Percentiles rank a stretch among this genome's conserved stretches.
These are phyloP conservation scores for Heliothis subflexa DNA, from an alignment of 1,140 invertebrate species.

Conservation along the genomic window DNA sequence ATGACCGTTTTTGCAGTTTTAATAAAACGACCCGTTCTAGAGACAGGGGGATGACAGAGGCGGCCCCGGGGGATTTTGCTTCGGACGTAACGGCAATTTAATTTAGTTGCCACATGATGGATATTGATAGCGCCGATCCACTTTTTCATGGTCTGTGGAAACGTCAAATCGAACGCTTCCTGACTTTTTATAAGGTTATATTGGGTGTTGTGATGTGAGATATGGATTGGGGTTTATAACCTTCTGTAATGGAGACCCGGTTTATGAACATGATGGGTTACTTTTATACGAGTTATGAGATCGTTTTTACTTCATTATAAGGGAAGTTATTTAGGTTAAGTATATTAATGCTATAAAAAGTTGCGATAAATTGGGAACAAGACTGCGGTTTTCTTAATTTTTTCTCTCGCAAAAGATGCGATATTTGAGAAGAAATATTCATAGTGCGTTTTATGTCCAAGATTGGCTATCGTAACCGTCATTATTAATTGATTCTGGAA, in stretches of 20 bases:
- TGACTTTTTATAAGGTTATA: conserved; percentile 42
- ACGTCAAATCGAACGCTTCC: conserved; percentile 38
- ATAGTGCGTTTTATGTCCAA: too few species aligned
- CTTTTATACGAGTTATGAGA: conserved; percentile 23
- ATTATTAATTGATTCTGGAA: too few species aligned
- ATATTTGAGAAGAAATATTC: too few species aligned
- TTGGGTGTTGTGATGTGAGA: conserved; percentile 15
- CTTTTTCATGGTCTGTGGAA: conserved; percentile 44
- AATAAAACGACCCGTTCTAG: conserved; percentile 48
- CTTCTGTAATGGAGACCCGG: conserved; percentile 18
- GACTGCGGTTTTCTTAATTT: neutral
- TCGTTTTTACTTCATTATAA: conserved; percentile 12
- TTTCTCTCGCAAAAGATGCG: neutral
- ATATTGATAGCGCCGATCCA: conserved; percentile 46
- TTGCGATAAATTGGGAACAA: neutral
- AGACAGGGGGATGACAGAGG: conserved; percentile 48
- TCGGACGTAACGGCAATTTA: conserved; percentile 46
- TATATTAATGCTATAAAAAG: neutral
- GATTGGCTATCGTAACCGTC: too few species aligned
- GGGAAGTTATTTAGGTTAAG: neutral
- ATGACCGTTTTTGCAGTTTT: conserved; percentile 57
- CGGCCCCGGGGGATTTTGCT: conserved; percentile 43
- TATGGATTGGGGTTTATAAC: conserved; percentile 35
- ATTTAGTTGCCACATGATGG: conserved; percentile 44
- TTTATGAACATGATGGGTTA: conserved; percentile 35